phyloP scores from a whole-genome alignment of 2,888 invertebrate species.

The Nomada flava region DNA sequence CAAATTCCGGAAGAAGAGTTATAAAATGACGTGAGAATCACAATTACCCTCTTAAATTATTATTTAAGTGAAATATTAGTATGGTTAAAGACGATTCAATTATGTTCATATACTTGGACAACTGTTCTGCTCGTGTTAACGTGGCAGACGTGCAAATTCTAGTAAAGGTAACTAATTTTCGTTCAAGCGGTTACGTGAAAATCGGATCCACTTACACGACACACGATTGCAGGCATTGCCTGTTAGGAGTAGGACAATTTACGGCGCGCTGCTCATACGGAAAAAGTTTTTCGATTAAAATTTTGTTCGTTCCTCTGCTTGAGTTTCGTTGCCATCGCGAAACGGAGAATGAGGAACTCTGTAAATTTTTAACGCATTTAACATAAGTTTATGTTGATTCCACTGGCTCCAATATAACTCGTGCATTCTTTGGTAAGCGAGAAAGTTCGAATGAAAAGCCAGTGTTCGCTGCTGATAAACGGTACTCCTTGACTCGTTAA shows the following conservation, averaged over 20 bases:
- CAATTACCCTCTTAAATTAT: too few relatives aligned
- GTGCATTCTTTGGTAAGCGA: constrained; percentile 28
- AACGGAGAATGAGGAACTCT: not conserved
- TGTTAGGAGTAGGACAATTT: constrained; percentile 38
- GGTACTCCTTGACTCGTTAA: constrained; percentile 38
- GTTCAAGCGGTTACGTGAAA: too few relatives aligned
- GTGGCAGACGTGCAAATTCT: too few relatives aligned
- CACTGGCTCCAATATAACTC: constrained; percentile 31
- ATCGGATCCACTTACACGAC: too few relatives aligned
- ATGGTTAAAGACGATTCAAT: too few relatives aligned
- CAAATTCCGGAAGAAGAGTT: too few relatives aligned
- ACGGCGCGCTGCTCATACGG: constrained; percentile 44
- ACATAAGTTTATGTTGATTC: constrained; percentile 58
- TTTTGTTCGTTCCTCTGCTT: constrained; percentile 72
- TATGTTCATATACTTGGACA: too few relatives aligned
- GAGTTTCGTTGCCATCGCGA: constrained; percentile 60
- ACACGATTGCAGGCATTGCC: too few relatives aligned
- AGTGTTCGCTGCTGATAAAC: constrained; percentile 20
- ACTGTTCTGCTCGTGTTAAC: too few relatives aligned
- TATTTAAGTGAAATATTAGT: too few relatives aligned
- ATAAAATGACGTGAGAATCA: too few relatives aligned
- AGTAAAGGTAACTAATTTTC: too few relatives aligned
- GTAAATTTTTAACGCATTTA: constrained; percentile 74
- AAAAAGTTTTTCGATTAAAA: constrained; percentile 82
- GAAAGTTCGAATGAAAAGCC: constrained; percentile 31